These are phyloP conservation scores for Oceanodroma leucorhoa DNA, from an alignment of 2,797 vertebrate genomes.

Conservation along the genomic window DNA sequence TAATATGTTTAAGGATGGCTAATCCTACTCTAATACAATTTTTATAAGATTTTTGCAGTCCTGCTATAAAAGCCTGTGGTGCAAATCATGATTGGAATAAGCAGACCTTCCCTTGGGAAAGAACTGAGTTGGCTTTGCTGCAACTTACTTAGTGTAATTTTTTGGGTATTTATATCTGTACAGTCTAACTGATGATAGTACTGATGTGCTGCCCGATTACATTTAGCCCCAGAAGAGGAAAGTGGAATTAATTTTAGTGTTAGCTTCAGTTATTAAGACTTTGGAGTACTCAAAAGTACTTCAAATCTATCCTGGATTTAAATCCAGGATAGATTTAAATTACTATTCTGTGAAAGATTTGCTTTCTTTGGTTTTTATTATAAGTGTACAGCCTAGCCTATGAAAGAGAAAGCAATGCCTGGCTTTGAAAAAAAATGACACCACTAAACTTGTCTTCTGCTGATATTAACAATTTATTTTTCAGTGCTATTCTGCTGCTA, in stretches of 20 bases:
- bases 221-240: background rate
- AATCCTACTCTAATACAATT: background rate
- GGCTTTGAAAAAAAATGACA: background rate
- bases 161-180: background rate
- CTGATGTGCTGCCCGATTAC: background rate
- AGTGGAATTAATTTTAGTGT: background rate
- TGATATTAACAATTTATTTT: background rate
- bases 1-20: background rate
- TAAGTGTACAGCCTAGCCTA: rapidly evolving
- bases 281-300: background rate
- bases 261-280: background rate
- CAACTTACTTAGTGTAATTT: background rate
- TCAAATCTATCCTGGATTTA: too few species aligned
- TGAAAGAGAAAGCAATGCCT: background rate
- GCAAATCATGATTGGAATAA: background rate
- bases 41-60: background rate
- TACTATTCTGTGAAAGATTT: background rate
- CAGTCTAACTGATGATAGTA: background rate
- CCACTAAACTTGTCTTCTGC: background rate
- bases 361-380: background rate
- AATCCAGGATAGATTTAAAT: background rate
- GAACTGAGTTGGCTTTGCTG: background rate
- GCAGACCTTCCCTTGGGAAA: background rate
- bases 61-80: background rate
- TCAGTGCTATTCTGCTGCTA: background rate